A percentile compares a stretch with the other conserved stretches of the same genome.
Conservation (phyloP, 2,888 invertebrate genomes). For the Drosophila melanosoma region DNA sequence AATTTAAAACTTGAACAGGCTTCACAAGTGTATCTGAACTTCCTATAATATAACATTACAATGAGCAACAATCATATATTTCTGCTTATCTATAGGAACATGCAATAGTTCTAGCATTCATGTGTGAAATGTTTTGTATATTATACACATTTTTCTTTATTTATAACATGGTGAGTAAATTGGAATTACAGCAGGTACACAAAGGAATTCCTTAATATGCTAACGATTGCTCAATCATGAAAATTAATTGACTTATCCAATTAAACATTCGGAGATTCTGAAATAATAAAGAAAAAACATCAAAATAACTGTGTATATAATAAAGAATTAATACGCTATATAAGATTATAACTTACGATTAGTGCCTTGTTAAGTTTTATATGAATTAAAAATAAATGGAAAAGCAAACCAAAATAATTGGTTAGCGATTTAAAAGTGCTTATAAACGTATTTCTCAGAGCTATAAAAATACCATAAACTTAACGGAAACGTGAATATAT, state of each 20-base stretch:
- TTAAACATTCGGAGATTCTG: neutral
- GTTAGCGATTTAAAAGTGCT: conserved; percentile 21
- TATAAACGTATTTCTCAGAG: conserved; percentile 20
- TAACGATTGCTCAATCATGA: conserved; percentile 6
- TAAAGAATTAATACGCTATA: neutral
- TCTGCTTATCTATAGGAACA: conserved; percentile 9
- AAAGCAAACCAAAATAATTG: conserved; percentile 38
- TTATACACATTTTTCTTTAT: neutral
- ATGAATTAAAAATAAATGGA: neutral
- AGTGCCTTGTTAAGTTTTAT: conserved; percentile 13
- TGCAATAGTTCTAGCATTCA: conserved; percentile 1
- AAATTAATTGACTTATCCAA: neutral
- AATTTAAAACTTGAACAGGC: neutral
- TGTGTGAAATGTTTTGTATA: conserved; percentile 14
- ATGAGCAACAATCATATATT: conserved; percentile 7
- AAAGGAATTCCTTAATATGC: conserved; percentile 14
- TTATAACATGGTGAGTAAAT: neutral
- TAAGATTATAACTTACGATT: conserved; percentile 15
- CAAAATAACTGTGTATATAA: neutral
- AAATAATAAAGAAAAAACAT: neutral
- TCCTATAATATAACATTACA: neutral
- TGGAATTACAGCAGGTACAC: neutral
- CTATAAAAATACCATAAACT: conserved; percentile 32
- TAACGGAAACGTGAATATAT: conserved; percentile 30
- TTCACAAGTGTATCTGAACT: neutral